A percentile compares a stretch with the other conserved stretches of the same genome.
Evolutionary conservation across 23 tunicate species (phyloP).

Genomic region (Botrylloides violaceus): DNA sequence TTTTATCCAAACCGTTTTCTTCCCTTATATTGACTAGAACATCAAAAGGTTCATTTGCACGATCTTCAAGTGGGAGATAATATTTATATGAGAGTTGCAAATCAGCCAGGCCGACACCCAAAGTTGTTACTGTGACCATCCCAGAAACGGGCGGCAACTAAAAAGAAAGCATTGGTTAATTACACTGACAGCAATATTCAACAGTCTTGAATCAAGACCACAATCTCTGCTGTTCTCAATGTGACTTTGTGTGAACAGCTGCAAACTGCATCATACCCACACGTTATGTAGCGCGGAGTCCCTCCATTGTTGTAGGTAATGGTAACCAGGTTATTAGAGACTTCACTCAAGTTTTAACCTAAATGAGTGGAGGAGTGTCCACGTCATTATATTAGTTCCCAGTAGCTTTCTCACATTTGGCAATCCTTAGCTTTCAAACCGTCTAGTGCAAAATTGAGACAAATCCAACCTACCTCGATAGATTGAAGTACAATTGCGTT

Average conservation of each 20-base stretch:
- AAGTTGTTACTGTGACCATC: constrained; percentile 25
- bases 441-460: too few relatives aligned
- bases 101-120: constrained; percentile 62
- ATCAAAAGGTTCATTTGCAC: constrained; percentile 38
- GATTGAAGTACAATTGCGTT: constrained; percentile 61
- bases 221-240: too few relatives aligned
- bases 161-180: background rate
- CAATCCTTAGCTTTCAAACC: too few relatives aligned
- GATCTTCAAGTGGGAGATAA: constrained; percentile 55
- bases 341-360: too few relatives aligned
- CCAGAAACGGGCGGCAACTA: constrained; percentile 65
- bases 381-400: too few relatives aligned
- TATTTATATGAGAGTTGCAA: constrained; percentile 65
- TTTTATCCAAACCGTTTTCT: background rate
- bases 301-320: too few relatives aligned
- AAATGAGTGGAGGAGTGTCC: too few relatives aligned
- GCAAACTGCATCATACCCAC: too few relatives aligned
- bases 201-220: background rate
- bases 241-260: too few relatives aligned
- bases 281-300: too few relatives aligned
- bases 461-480: constrained; percentile 20
- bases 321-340: too few relatives aligned
- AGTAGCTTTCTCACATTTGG: too few relatives aligned
- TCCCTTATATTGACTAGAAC: constrained; percentile 19
- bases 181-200: background rate